Evolutionary conservation across 2,797 vertebrate genomes (phyloP), one percentile per base, ranked within the genome.

Genomic region (Mustela erminea): DNA sequence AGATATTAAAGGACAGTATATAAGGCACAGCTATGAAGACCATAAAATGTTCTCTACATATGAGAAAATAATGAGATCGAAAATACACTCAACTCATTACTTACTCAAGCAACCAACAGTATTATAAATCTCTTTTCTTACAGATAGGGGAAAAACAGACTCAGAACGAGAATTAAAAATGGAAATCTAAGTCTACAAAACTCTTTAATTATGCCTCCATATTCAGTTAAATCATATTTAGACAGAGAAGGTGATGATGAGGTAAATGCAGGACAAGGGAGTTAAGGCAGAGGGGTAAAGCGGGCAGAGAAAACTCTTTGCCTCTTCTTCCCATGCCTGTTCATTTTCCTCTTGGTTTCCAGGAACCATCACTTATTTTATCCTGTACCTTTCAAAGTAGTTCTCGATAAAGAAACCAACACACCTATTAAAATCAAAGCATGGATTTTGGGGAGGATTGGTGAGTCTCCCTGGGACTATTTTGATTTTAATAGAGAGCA

Each of bases 151-250:
- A 77, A 87, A 85, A 83, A 5, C 4, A 46, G n/a, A 72, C 17
- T 41, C 49, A 84, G 54, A 93, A 95, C 6, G 29, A 88, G 27
- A 90, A n/a, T 54, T 68, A 90, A 38, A 95, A 97, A 90, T 11
- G 25, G 54, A 64, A 96, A 41, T 10, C 21, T 23, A 49, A 32
- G 2, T 58, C 41, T 70, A 32, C 5, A 60, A 12, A 70, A 25
- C 25, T 60, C 54, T 84, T 80, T 85, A 80, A 49, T 41, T n/a
- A 58, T 64, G 5, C 1, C 32, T 88, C 25, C 46, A 43, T 4
- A 27, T 29, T 77, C 38, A 87, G 58, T 7, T 56, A 87, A 70
- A 72, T 64, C 49, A 77, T 35, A 58, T 12, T 96, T 77, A 38
- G 25, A 18, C 68, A 80, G n/a, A 88, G 13, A 87, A 96, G 11